Evolutionary conservation across 2,888 invertebrate genomes (phyloP), one percentile per base, ranked within the genome.

Genomic region (Eulithis testata): DNA sequence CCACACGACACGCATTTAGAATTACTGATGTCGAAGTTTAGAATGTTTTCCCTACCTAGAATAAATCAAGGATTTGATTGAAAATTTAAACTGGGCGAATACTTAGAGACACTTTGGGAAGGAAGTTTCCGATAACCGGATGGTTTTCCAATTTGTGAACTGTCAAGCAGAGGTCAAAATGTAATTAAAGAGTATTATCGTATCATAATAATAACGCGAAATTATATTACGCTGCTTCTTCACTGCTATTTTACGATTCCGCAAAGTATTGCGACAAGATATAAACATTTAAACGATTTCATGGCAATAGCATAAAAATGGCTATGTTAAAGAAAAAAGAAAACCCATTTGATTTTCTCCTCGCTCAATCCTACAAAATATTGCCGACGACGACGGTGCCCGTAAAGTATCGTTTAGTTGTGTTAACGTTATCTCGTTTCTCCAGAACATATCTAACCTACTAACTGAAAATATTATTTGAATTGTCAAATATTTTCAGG

Each of bases 81-180:
- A 52, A 61, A 59, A 49, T 63, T 54, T 40, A 59, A 64, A 63
- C 57, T 12, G n/a, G 44, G 36, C n/a, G 44, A 55, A 9, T 50
- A 50, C 47, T 47, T n/a, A 61, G 27, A 40, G 47, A 8, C 47
- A 65, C 45, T 56, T 60, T 44, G 50, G 53, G 21, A 27, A 49
- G 31, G 37, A 54, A 55, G 40, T 62, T 66, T 59, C 45, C 59
- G 51, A 12, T 49, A 53, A 9, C 31, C 54, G 43, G 59, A 43
- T 56, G 37, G 51, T 47, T 59, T 31, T 56, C 43, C 59, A 63
- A 63, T 66, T 66, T 66, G 60, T 63, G 36, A 50, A 36, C 40
- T 59, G 62, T 62, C 66, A 59, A 14, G 51, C 14, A 60, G 51
- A 61, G 61, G 65, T 62, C 59, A 55, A 59, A 55, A 59, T 63